A percentile compares a stretch with the other conserved stretches of the same genome.
Evolutionary conservation across 2,113 vertebrate genomes (phyloP).

Genomic region (Syngnathus scovelli): DNA sequence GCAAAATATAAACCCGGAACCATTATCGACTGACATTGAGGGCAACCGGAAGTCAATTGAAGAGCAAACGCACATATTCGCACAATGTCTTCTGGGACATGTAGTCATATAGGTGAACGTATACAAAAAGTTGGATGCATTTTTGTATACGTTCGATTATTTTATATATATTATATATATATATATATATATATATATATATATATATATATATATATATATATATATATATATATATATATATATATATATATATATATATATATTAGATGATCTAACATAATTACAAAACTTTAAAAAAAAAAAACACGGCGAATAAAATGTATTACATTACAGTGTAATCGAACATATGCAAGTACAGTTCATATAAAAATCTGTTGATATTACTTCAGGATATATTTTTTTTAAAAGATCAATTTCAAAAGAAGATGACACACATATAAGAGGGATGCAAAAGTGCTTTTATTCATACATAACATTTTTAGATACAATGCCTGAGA

Average conservation of each 20-base stretch:
- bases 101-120: conserved; percentile 5
- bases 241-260: no score
- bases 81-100: conserved; percentile 22
- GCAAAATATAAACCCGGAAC: conserved; percentile 29
- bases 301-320: not conserved
- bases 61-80: conserved; percentile 21
- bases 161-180: no score
- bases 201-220: no score
- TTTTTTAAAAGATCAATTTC: not conserved
- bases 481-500: not conserved
- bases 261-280: no score
- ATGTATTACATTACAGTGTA: not conserved
- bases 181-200: no score
- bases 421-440: not conserved
- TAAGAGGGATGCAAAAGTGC: not conserved
- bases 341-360: no score
- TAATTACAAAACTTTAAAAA: not conserved
- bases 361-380: no score
- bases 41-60: conserved; percentile 37
- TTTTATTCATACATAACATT: not conserved
- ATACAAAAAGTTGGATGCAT: not conserved
- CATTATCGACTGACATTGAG: not conserved
- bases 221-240: no score
- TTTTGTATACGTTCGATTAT: no score
- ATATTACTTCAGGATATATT: not conserved